Conservation (phyloP, 1,140 invertebrate species). For the Zaprionus inermis region DNA sequence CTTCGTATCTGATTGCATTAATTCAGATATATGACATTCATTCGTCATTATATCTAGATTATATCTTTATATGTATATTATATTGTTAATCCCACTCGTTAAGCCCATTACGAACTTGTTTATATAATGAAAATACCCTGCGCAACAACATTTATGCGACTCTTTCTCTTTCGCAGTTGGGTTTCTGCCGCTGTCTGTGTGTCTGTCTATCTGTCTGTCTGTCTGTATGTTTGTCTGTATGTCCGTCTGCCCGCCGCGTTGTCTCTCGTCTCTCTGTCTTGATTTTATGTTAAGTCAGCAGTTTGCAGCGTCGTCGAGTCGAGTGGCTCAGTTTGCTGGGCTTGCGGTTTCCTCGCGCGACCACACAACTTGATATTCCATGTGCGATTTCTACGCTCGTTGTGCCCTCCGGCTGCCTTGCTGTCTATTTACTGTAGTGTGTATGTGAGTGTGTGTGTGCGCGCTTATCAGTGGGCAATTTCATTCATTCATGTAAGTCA, state of each 20-base stretch:
- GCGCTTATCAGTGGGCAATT: constrained; percentile 58
- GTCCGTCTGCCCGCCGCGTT: too few species aligned
- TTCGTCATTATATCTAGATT: not conserved
- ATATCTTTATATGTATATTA: not conserved
- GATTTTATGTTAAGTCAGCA: constrained; percentile 36
- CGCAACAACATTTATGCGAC: not conserved
- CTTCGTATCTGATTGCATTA: too few species aligned
- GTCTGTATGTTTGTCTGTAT: constrained; percentile 15
- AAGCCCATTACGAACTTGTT: not conserved
- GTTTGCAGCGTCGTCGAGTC: constrained; percentile 33
- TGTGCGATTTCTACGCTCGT: constrained; percentile 27
- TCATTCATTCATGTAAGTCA: constrained; percentile 79
- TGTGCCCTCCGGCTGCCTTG: not conserved
- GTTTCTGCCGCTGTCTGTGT: not conserved
- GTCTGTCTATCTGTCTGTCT: constrained; percentile 6
- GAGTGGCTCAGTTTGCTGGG: constrained; percentile 34
- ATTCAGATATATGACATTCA: not conserved
- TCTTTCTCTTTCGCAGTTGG: not conserved
- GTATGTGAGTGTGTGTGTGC: constrained; percentile 9
- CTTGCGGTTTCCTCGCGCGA: constrained; percentile 55
- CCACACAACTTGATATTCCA: constrained; percentile 55
- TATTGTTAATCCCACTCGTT: not conserved
- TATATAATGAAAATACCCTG: constrained; percentile 13
- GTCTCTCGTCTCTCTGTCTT: too few species aligned
- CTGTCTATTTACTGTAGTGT: not conserved